Conservation (phyloP, 2,797 vertebrate species). For the Chanos chanos region DNA sequence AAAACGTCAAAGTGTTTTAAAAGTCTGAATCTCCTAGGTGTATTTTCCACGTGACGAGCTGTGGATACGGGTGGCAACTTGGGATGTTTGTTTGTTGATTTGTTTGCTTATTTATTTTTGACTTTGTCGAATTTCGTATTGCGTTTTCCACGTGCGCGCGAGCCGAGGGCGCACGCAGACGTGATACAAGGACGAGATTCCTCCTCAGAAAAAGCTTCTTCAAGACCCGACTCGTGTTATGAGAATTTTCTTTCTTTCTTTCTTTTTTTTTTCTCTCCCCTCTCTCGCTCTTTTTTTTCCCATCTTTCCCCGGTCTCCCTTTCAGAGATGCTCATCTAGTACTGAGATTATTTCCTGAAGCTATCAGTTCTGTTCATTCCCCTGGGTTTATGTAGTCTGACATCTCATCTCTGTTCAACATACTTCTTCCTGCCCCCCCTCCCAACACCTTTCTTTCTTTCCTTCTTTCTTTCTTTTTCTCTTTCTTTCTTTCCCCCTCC, state of each 20-base stretch:
- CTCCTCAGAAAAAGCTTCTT: not conserved
- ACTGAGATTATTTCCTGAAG: conserved; percentile 44
- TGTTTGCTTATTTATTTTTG: not conserved
- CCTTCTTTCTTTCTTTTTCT: not conserved
- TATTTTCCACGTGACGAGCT: no score
- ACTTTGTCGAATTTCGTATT: not conserved
- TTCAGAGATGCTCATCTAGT: conserved; percentile 39
- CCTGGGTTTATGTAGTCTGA: conserved; percentile 43
- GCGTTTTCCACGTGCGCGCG: no score
- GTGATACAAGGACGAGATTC: no score
- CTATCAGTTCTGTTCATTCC: conserved; percentile 34
- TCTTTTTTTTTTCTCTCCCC: not conserved
- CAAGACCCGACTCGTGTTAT: not conserved
- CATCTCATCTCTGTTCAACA: conserved; percentile 43
- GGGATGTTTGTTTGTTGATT: no score
- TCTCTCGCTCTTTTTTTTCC: no score
- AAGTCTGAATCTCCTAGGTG: no score
- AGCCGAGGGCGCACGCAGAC: no score
- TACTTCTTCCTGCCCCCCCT: conserved; percentile 22
- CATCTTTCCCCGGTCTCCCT: not conserved
- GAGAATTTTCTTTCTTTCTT: no score
- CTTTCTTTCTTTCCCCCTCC: no score
- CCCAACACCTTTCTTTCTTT: conserved; percentile 24
- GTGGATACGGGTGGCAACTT: no score
- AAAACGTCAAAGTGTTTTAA: no score